phyloP scores from a whole-genome alignment of 2,113 vertebrate species.

The Lophotis ruficrista region DNA sequence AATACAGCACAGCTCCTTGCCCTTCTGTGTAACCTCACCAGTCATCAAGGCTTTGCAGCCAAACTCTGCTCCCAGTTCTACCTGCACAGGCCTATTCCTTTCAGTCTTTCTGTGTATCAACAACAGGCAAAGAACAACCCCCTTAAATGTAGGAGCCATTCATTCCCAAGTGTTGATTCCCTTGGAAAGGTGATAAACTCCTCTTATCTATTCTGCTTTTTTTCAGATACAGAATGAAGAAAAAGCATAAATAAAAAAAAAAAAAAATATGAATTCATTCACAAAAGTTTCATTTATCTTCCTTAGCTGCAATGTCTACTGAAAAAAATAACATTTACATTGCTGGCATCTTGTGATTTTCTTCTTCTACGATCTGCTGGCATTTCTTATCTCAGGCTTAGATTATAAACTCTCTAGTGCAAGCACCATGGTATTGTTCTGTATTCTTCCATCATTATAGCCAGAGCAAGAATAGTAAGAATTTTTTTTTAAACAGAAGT shows the following conservation, averaged over 20 bases:
- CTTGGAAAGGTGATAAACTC: background rate
- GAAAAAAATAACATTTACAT: background rate
- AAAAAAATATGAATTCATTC: background rate
- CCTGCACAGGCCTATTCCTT: conserved; percentile 49
- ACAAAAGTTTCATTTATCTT: background rate
- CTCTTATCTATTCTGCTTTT: background rate
- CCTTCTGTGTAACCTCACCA: background rate
- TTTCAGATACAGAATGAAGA: background rate
- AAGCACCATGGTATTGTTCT: background rate
- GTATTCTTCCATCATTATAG: background rate
- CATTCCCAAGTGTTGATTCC: background rate
- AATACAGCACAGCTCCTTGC: background rate
- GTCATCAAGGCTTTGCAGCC: conserved; percentile 6
- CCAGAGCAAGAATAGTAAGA: background rate
- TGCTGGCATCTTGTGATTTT: background rate
- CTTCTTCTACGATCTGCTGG: background rate
- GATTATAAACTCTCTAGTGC: background rate
- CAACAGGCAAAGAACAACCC: background rate
- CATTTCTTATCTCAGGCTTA: background rate
- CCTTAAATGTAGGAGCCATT: background rate
- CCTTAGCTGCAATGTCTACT: background rate
- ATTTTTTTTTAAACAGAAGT: background rate
- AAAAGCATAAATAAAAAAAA: background rate
- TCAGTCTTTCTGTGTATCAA: background rate
- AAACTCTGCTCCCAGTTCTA: background rate